Conservation (phyloP, 2,797 vertebrate species). For the Salmo trutta region DNA sequence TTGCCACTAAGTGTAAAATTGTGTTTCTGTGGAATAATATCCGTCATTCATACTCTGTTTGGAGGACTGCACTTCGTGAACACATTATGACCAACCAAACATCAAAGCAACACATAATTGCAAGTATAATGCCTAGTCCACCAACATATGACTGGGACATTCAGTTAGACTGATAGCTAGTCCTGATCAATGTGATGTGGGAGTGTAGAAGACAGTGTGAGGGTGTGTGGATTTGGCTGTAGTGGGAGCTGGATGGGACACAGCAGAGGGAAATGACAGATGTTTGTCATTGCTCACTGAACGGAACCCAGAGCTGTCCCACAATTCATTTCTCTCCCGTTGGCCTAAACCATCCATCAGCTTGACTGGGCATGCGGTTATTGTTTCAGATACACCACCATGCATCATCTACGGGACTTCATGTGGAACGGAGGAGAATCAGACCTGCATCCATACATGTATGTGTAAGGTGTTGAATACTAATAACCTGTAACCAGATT, state of each 20-base stretch:
- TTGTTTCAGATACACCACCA: not conserved
- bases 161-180: no score
- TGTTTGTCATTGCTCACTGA: slow-evolving; percentile 5
- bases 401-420: not conserved
- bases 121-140: no score
- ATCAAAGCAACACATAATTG: no score
- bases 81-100: no score
- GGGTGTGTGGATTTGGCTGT: not conserved
- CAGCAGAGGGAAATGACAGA: slow-evolving; percentile 9
- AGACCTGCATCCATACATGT: not conserved
- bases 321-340: not conserved
- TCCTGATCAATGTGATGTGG: no score
- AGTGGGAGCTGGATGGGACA: slow-evolving; percentile 4
- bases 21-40: no score
- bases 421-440: not conserved
- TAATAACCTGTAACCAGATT: no score
- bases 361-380: not conserved
- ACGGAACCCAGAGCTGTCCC: not conserved
- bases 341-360: not conserved
- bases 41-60: no score
- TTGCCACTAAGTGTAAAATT: no score
- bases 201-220: not conserved
- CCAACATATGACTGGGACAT: no score
- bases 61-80: no score
- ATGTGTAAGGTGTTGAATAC: no score